Conservation (phyloP, 2,797 vertebrate species). For the Antrozous pallidus region DNA sequence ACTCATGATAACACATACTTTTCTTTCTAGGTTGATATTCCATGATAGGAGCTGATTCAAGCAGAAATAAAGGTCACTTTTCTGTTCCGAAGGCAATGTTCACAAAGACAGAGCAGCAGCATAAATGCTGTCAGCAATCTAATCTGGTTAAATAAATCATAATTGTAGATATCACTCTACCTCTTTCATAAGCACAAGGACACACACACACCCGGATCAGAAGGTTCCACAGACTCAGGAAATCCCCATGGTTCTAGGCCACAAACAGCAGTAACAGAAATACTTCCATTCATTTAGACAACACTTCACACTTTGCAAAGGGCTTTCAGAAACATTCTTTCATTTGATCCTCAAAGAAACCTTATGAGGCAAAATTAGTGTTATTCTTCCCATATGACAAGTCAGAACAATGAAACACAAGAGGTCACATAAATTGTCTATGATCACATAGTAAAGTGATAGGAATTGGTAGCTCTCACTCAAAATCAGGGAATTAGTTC, state of each 20-base stretch:
- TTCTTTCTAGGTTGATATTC: neutral
- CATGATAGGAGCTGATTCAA: neutral
- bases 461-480: neutral
- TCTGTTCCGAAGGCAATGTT: neutral
- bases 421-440: neutral
- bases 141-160: slow-evolving; percentile 29
- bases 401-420: neutral
- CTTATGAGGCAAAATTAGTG: neutral
- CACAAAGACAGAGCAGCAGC: neutral
- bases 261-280: neutral
- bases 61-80: slow-evolving; percentile 28
- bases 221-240: neutral
- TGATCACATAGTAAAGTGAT: neutral
- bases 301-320: neutral
- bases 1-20: neutral
- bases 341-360: neutral
- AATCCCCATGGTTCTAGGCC: neutral
- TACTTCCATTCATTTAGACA: neutral
- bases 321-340: neutral
- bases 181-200: slow-evolving; percentile 1
- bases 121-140: neutral
- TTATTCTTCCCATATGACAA: neutral
- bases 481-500: neutral
- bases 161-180: neutral
- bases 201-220: slow-evolving; percentile 10